Evolutionary conservation across 2,797 vertebrate genomes (phyloP).

Genomic region (Chaenodraco wilsoni): DNA sequence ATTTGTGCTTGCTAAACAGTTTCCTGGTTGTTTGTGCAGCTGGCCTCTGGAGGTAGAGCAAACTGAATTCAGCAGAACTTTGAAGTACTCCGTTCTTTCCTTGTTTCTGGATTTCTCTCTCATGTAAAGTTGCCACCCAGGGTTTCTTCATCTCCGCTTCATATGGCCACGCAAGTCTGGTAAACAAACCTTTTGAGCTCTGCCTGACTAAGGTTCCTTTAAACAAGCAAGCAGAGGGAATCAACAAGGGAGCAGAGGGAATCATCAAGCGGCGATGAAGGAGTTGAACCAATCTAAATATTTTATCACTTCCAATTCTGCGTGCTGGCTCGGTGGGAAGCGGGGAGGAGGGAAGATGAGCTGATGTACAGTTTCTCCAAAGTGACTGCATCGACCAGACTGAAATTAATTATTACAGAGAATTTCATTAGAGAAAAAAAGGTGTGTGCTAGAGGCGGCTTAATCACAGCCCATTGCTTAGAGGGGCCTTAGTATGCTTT

Average conservation of each 20-base stretch:
- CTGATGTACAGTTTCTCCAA: conserved; percentile 24
- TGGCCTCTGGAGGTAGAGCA: conserved; percentile 52
- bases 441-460: conserved; percentile 35
- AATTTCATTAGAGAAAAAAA: conserved; percentile 61
- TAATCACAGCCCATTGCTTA: conserved; percentile 56
- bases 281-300: conserved; percentile 65
- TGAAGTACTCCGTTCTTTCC: conserved; percentile 47
- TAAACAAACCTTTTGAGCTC: conserved; percentile 70
- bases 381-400: conserved; percentile 45
- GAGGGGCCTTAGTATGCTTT: conserved; percentile 14
- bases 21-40: conserved; percentile 58
- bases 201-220: conserved; percentile 56
- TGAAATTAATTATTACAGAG: conserved; percentile 59
- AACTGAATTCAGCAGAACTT: conserved; percentile 52
- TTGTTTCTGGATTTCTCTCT: conserved; percentile 31
- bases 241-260: conserved; percentile 37
- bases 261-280: conserved; percentile 50
- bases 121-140: conserved; percentile 41
- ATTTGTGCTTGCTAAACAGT: conserved; percentile 33
- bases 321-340: conserved; percentile 34
- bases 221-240: conserved; percentile 38
- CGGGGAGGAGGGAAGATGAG: conserved; percentile 23
- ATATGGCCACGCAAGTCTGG: conserved; percentile 39
- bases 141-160: conserved; percentile 34
- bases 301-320: conserved; percentile 56